Base-by-base conservation (phyloP, 2,113 vertebrate genomes). In the Harpagus bidentatus region DNA sequence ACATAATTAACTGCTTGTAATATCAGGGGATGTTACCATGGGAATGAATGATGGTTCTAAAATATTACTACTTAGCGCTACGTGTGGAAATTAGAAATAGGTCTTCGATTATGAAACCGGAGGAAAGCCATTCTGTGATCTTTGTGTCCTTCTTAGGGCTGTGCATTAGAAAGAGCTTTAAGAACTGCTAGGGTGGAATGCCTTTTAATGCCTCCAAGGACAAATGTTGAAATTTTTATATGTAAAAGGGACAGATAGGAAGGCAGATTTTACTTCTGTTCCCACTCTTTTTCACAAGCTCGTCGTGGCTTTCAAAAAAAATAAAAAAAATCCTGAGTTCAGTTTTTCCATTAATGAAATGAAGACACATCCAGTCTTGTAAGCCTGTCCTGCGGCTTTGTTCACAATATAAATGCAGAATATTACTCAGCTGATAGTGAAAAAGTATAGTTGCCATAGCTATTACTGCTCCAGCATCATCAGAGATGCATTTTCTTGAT, bases 1-100 rank as follows among this genome's bases (percentile, higher is more conserved):
- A 82, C 80, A 95, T 93, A 92, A 97, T 97, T 96, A 96, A 93
- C 94, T 81, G 72, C 88, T 89, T 95, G 86, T 92, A 94, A 82
- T 94, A 88, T 92, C 40, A 3, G 65, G 43, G 58, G 47, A 73
- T 93, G 97, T 97, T 97, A 92, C 97, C 85, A 96, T 97, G 91
- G 96, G 82, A 93, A 97, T 97, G 91, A 96, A 89, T 82, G 85
- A 80, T 92, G 82, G 55, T 45, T 90, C 55, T 10, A 15, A 95
- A 92, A 87, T 96, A 91, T 78, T 92, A 63, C 79, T 80, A 65
- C 77, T 93, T 85, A 61, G 63, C 16, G 6, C 55, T 73, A 13
- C 69, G 63, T 52, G 80, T 76, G 59, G 62, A 90, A 96, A 86
- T 93, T 63, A 79, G 67, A 92, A 90, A 77, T 71, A 85, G 52